phyloP scores from a whole-genome alignment of 2,797 vertebrate genomes.

The Lithobates sylvaticus region DNA sequence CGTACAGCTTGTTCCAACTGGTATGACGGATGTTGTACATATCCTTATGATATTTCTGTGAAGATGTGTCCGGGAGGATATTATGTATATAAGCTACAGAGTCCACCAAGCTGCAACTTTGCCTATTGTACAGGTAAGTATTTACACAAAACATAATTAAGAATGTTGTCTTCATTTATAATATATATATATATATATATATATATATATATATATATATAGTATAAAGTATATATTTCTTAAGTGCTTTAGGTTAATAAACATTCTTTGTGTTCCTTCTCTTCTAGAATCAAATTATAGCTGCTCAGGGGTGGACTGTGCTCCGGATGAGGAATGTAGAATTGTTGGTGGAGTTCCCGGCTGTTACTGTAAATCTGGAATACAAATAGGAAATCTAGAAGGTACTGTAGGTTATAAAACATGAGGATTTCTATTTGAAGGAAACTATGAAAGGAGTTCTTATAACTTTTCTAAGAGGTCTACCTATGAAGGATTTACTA shows the following conservation, averaged over 20 bases:
- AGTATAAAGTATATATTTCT: no score
- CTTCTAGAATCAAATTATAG: not conserved
- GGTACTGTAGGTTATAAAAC: not conserved
- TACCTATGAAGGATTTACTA: no score
- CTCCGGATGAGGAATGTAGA: constrained; percentile 63
- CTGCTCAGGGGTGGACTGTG: constrained; percentile 9
- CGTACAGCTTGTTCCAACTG: constrained; percentile 64
- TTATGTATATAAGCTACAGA: constrained; percentile 62
- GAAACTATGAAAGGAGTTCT: not conserved
- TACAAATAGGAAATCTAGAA: not conserved
- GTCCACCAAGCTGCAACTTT: constrained; percentile 55
- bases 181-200: no score
- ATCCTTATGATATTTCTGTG: constrained; percentile 56
- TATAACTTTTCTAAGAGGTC: not conserved
- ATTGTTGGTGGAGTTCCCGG: constrained; percentile 55
- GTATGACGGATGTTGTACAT: constrained; percentile 60
- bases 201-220: no score
- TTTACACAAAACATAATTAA: not conserved
- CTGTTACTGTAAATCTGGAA: constrained; percentile 61
- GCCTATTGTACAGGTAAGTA: constrained; percentile 65
- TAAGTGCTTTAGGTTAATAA: no score
- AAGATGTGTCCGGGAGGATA: constrained; percentile 64
- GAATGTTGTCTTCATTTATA: not conserved
- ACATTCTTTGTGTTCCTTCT: not conserved
- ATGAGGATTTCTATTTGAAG: not conserved